Conservation (phyloP, 2,797 vertebrate species). For the Darevskia nairensis region DNA sequence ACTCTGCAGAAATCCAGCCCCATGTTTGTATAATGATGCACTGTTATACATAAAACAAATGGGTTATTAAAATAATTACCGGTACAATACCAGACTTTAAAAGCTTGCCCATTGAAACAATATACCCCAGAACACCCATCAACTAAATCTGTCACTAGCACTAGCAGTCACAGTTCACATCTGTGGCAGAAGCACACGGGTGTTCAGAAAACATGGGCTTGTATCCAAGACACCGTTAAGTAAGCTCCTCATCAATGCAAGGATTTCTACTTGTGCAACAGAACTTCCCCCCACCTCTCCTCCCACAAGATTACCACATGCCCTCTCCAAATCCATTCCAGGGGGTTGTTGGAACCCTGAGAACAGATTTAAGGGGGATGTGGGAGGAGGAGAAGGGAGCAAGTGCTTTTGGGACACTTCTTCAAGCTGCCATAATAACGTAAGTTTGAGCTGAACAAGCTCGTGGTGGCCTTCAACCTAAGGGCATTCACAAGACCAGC, state of each 20-base stretch:
- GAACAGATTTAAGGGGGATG: too few relatives aligned
- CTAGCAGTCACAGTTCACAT: not conserved
- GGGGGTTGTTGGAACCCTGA: too few relatives aligned
- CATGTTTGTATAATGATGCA: not conserved
- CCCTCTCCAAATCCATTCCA: too few relatives aligned
- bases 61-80: not conserved
- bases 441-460: not conserved
- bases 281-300: too few relatives aligned
- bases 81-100: not conserved
- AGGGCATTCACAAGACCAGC: not conserved
- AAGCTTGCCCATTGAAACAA: not conserved
- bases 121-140: not conserved
- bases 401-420: too few relatives aligned
- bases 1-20: not conserved
- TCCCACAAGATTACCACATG: too few relatives aligned
- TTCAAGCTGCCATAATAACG: not conserved
- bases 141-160: not conserved
- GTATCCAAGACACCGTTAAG: too few relatives aligned
- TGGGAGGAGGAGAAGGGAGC: too few relatives aligned
- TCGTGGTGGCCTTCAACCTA: not conserved
- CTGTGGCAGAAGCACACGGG: not conserved
- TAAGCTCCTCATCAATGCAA: too few relatives aligned
- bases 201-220: not conserved
- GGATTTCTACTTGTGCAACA: too few relatives aligned
- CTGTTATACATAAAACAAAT: not conserved